These are phyloP conservation scores for Araneus ventricosus DNA, from an alignment of 1,140 invertebrate species.

Conservation along the genomic window DNA sequence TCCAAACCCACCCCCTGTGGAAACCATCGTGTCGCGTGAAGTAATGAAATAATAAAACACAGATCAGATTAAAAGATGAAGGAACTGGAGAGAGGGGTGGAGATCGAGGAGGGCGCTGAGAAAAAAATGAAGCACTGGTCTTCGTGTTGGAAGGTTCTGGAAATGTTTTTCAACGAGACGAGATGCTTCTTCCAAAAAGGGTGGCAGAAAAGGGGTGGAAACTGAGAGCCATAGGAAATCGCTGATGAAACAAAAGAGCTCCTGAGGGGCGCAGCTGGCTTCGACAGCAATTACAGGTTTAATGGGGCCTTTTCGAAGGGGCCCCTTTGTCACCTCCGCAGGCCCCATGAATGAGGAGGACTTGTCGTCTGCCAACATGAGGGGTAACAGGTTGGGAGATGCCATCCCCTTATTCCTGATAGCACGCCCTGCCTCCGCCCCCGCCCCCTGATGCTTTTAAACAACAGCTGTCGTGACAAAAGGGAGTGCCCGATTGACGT, in stretches of 20 bases:
- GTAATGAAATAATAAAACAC: constrained; percentile 71
- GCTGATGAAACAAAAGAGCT: constrained; percentile 69
- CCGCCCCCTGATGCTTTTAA: constrained; percentile 55
- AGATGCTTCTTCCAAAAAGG: constrained; percentile 28
- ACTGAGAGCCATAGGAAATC: constrained; percentile 57
- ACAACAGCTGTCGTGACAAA: constrained; percentile 73
- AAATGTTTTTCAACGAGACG: constrained; percentile 57
- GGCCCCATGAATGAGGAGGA: constrained; percentile 53
- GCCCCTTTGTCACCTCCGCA: constrained; percentile 62
- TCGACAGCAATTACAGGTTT: constrained; percentile 73
- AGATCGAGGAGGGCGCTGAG: background rate
- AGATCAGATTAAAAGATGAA: constrained; percentile 71
- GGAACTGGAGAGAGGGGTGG: constrained; percentile 19
- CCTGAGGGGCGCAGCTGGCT: constrained; percentile 67
- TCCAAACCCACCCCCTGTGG: background rate
- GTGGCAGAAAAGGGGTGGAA: background rate
- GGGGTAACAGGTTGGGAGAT: constrained; percentile 72
- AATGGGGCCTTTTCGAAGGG: constrained; percentile 69
- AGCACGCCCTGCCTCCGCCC: background rate
- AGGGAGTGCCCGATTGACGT: constrained; percentile 57
- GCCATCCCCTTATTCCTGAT: constrained; percentile 27
- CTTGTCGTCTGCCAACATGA: constrained; percentile 71
- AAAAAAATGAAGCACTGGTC: background rate
- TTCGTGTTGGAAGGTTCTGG: constrained; percentile 33
- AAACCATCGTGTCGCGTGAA: constrained; percentile 46